These are phyloP conservation scores for Sclerodermus sp. DNA, from an alignment of 2,888 invertebrate genomes.

Conservation along the genomic window DNA sequence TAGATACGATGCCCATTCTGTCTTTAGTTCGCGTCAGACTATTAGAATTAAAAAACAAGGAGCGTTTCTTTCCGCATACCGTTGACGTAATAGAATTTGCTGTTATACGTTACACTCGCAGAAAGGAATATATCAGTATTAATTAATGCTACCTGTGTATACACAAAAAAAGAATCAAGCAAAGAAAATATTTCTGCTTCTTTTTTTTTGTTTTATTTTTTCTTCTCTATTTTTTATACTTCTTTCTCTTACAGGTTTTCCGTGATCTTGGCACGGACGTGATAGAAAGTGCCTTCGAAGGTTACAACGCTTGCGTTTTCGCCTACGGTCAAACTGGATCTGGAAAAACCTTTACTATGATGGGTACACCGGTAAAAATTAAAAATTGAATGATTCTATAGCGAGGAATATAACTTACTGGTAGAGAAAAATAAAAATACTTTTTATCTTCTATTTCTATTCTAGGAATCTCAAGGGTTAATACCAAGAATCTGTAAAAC, in stretches of 20 bases:
- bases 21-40: no score
- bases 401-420: not conserved
- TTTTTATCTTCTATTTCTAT: no score
- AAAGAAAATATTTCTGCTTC: not conserved
- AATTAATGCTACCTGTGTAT: no score
- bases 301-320: constrained; percentile 89
- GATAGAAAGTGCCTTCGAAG: constrained; percentile 78
- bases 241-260: constrained; percentile 62
- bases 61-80: constrained; percentile 20
- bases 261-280: constrained; percentile 77
- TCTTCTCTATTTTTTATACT: no score
- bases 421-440: not conserved
- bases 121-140: no score
- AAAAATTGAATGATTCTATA: not conserved
- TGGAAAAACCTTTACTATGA: constrained; percentile 91
- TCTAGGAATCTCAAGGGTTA: constrained; percentile 75
- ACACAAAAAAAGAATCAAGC: no score
- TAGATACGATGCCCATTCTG: no score
- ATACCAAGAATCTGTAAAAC: constrained; percentile 86
- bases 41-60: no score
- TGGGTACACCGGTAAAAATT: constrained; percentile 72
- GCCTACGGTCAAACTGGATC: constrained; percentile 91
- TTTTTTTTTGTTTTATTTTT: constrained; percentile 6
- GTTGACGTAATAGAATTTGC: constrained; percentile 5
- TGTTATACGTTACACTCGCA: not conserved